Evolutionary conservation across 2,113 vertebrate genomes (phyloP).

Genomic region (Ptyas mucosa): DNA sequence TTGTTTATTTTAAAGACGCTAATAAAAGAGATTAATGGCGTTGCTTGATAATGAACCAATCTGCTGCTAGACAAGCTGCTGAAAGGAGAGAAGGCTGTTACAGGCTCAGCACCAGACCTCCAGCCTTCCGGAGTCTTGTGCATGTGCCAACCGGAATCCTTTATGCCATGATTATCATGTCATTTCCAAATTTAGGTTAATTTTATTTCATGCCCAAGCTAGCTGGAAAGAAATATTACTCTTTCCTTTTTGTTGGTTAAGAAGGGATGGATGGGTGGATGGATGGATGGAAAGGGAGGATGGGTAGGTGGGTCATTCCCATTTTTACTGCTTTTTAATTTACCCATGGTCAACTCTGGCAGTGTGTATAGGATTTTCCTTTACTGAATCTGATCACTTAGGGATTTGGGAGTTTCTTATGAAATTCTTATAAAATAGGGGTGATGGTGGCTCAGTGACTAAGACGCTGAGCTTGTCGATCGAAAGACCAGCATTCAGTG

Average conservation of each 20-base stretch:
- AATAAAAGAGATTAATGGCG: constrained; percentile 79
- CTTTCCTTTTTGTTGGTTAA: background rate
- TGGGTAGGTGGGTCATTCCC: background rate
- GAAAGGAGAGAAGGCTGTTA: constrained; percentile 65
- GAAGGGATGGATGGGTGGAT: background rate
- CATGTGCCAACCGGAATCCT: constrained; percentile 43
- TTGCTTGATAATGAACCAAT: constrained; percentile 76
- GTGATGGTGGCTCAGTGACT: too few species aligned
- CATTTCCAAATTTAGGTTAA: constrained; percentile 47
- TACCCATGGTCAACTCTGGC: background rate
- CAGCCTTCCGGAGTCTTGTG: constrained; percentile 38
- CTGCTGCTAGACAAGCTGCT: constrained; percentile 64
- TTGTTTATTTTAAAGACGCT: constrained; percentile 79
- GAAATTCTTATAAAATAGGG: background rate
- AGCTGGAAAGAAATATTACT: background rate
- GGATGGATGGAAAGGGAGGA: background rate
- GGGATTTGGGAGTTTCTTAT: background rate
- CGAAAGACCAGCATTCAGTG: too few species aligned
- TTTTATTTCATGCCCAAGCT: constrained; percentile 60
- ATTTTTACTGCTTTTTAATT: background rate
- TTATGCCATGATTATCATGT: constrained; percentile 48
- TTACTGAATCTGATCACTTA: background rate
- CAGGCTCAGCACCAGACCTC: constrained; percentile 33
- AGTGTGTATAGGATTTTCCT: background rate
- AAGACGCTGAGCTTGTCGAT: too few species aligned